These are phyloP conservation scores for Paratrypauchen microcephalus DNA, from an alignment of 2,797 vertebrate genomes.

Conservation along the genomic window DNA sequence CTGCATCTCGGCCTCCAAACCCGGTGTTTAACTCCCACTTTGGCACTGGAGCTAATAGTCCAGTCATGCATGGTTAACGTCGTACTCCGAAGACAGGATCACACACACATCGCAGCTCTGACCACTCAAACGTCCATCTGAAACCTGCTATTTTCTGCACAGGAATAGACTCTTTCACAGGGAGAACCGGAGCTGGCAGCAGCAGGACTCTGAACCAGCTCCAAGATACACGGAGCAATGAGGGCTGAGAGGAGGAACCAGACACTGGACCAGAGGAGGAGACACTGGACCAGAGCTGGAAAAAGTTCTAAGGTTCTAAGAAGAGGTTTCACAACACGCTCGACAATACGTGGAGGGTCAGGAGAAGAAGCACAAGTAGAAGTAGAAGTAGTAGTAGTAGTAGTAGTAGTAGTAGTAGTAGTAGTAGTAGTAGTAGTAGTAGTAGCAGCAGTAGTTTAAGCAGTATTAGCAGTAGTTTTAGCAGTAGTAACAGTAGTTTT, in stretches of 20 bases:
- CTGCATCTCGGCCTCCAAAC: slow-evolving; percentile 79
- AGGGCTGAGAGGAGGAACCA: slow-evolving; percentile 64
- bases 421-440: no score
- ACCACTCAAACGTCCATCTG: slow-evolving; percentile 76
- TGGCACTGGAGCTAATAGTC: slow-evolving; percentile 85
- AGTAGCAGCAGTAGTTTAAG: no score
- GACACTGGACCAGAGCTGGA: background rate
- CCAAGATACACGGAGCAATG: slow-evolving; percentile 64
- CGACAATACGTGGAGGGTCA: no score
- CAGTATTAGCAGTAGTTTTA: no score
- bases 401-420: no score
- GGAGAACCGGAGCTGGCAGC: slow-evolving; percentile 54
- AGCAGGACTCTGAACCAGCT: slow-evolving; percentile 49
- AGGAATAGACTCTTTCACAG: slow-evolving; percentile 73
- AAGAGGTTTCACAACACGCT: background rate
- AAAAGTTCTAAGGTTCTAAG: background rate
- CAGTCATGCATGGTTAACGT: slow-evolving; percentile 80
- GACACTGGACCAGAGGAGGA: slow-evolving; percentile 52
- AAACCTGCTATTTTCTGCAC: slow-evolving; percentile 78
- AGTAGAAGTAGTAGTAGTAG: no score
- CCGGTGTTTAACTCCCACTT: slow-evolving; percentile 82
- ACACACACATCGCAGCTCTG: slow-evolving; percentile 66
- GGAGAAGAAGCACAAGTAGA: no score
- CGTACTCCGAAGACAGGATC: slow-evolving; percentile 41
- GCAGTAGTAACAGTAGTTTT: no score